A percentile compares a stretch with the other conserved stretches of the same genome.
phyloP scores from a whole-genome alignment of 2,113 vertebrate species.

The Trachemys scripta region DNA sequence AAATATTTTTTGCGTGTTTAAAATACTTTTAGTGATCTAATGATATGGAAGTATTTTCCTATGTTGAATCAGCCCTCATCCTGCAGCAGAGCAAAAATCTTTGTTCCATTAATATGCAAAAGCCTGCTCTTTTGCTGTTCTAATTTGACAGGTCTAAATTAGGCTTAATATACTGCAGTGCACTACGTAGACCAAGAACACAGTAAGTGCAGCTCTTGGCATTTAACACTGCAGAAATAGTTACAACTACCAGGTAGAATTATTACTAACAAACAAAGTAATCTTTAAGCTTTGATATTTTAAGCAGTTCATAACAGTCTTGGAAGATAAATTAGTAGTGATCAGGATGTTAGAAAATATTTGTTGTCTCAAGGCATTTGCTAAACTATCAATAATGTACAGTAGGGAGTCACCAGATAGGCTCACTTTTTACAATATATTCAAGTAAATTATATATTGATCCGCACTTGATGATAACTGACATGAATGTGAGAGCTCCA shows the following conservation, averaged over 20 bases:
- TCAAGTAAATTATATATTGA: constrained; percentile 47
- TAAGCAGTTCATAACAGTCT: not conserved
- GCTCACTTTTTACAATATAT: not conserved
- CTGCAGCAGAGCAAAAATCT: not conserved
- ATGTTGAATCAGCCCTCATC: not conserved
- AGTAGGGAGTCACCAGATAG: not conserved
- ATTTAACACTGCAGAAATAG: not conserved
- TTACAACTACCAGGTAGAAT: not conserved
- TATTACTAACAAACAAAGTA: not conserved
- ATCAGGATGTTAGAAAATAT: not conserved
- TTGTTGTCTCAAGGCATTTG: not conserved
- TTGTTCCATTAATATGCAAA: not conserved
- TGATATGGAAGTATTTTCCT: not conserved
- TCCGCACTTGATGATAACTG: not conserved
- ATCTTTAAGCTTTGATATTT: not conserved
- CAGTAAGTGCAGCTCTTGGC: not conserved
- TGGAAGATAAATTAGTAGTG: not conserved
- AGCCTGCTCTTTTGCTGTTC: not conserved
- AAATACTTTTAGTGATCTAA: not conserved
- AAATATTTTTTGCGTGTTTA: not conserved
- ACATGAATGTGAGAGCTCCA: not conserved
- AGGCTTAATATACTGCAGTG: not conserved
- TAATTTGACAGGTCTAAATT: not conserved
- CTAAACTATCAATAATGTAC: not conserved
- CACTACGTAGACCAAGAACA: not conserved